These are phyloP conservation scores for Picathartes gymnocephalus DNA, from an alignment of 2,113 vertebrate genomes.

Conservation along the genomic window DNA sequence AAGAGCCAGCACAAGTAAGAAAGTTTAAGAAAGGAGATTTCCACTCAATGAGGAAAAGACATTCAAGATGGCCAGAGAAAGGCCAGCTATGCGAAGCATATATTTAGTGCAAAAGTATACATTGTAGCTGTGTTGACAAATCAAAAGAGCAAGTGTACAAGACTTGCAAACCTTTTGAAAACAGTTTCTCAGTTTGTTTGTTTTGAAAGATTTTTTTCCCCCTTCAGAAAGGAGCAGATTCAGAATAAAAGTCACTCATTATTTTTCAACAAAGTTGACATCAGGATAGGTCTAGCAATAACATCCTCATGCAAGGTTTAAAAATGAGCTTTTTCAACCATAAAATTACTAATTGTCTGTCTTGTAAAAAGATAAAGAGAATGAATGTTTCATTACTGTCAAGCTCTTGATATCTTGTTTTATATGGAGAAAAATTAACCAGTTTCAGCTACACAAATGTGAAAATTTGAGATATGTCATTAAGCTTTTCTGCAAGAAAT, in stretches of 20 bases:
- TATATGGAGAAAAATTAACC: constrained; percentile 66
- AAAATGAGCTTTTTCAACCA: constrained; percentile 71
- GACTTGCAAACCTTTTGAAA: background rate
- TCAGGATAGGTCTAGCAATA: constrained; percentile 61
- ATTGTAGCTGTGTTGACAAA: background rate
- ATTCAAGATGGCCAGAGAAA: background rate
- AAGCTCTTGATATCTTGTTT: constrained; percentile 68
- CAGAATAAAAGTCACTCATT: constrained; percentile 33
- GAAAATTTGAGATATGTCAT: constrained; percentile 67
- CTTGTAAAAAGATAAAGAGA: constrained; percentile 76
- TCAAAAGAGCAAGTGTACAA: background rate
- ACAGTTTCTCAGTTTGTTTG: background rate
- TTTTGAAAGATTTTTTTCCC: background rate
- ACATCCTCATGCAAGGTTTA: constrained; percentile 58
- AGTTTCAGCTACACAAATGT: constrained; percentile 64
- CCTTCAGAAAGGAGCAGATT: constrained; percentile 11
- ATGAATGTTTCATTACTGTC: constrained; percentile 74
- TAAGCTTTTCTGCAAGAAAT: constrained; percentile 57
- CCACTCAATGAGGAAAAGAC: background rate
- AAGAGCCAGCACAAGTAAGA: background rate
- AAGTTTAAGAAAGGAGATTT: background rate
- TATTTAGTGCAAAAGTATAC: background rate
- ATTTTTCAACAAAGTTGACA: constrained; percentile 66
- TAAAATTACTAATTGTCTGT: constrained; percentile 78
- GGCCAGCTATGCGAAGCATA: background rate